Base-by-base conservation (phyloP, 2,113 vertebrate species). In the Corythaeola cristata region DNA sequence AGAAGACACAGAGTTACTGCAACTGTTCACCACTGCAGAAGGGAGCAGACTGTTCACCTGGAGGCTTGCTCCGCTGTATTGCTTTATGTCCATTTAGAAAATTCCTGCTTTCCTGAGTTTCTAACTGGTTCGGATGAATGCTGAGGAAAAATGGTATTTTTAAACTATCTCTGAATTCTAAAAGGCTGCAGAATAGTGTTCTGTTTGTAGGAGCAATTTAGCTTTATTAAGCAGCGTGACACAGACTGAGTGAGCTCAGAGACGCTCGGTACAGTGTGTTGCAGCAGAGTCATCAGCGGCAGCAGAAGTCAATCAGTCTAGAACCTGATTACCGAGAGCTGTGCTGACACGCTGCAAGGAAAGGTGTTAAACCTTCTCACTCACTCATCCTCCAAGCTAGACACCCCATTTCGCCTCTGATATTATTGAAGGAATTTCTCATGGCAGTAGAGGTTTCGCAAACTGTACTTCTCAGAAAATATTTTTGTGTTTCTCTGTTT, bases 171-270 rank as follows among this genome's bases (percentile, higher is more conserved):
- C 90, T 67, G 89, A 95, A 87, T 94, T 95, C 88, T 90, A 87
- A 95, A 96, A 97, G 93, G 95, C 79, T 81, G 68, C 92, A 85
- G 94, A 91, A 83, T 11, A 69, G 39, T 23, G 49, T 67, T 96
- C 95, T 93, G 90, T 95, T 93, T 91, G 89, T 68, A 73, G 81
- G 89, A 88, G 95, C 92, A 96, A 85, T 98, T 96, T 89, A 89
- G 93, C 93, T 97, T 97, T 97, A 93, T 96, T 94, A 94, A 97
- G 89, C 96, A 95, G 95, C 86, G 15, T 62, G 97, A 81, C 92
- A 94, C 1, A 41, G 90, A 33, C 41, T 12, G 82, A 91, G 84
- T 1, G 41, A 91, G 93, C 85, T 44, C 23, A 89, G 96, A 82
- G 33, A 47, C 79, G 93, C 91, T 77, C 13, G 27, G 50, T 76